Evolutionary conservation across 2,113 vertebrate species (phyloP).

Genomic region (Pagrus major): DNA sequence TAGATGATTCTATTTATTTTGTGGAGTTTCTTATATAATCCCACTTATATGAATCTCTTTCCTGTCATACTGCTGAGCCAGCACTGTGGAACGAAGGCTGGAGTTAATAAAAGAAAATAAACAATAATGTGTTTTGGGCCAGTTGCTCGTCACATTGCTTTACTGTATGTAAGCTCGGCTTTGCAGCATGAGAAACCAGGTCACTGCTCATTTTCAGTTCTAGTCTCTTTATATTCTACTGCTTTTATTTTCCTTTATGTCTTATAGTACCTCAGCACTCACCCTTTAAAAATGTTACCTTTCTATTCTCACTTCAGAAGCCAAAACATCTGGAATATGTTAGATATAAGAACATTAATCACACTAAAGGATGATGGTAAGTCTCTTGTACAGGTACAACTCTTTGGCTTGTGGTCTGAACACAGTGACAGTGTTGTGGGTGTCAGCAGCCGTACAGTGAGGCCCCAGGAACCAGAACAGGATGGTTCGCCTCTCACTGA

Average conservation of each 20-base stretch:
- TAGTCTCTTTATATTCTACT: not conserved
- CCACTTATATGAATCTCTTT: slow-evolving; percentile 18
- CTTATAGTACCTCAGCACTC: not conserved
- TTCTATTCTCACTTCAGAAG: not conserved
- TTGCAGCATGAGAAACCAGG: slow-evolving; percentile 43
- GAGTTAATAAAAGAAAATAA: slow-evolving; percentile 61
- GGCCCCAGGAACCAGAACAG: slow-evolving; percentile 58
- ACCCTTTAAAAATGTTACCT: slow-evolving; percentile 15
- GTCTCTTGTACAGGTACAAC: slow-evolving; percentile 4
- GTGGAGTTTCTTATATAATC: slow-evolving; percentile 16
- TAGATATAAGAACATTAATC: not conserved
- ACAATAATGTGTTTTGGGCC: slow-evolving; percentile 35
- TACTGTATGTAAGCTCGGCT: slow-evolving; percentile 40
- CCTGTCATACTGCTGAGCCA: slow-evolving; percentile 30
- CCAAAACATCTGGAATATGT: not conserved
- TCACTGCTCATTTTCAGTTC: slow-evolving; percentile 32
- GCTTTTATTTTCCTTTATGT: not conserved
- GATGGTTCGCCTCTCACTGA: slow-evolving; percentile 56
- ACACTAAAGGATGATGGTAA: not conserved
- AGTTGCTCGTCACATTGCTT: slow-evolving; percentile 38
- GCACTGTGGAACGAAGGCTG: slow-evolving; percentile 36
- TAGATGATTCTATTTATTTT: slow-evolving; percentile 17
- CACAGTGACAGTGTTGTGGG: slow-evolving; percentile 20
- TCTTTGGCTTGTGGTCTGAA: slow-evolving; percentile 13
- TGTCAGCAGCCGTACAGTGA: slow-evolving; percentile 39